Base-by-base conservation (phyloP, 2,888 invertebrate species). In the Parnassius glacialis region DNA sequence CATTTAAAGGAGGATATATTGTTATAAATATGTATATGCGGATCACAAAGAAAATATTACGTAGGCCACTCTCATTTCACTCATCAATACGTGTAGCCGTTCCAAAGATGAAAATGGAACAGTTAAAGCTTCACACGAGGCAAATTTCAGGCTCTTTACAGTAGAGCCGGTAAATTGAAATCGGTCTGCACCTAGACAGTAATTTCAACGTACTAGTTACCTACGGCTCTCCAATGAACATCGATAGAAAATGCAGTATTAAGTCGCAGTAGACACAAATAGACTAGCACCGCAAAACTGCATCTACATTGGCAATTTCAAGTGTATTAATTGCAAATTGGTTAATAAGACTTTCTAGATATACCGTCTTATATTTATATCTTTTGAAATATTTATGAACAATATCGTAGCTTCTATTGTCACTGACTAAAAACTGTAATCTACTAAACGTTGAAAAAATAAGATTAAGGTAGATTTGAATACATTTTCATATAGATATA, bases 121-220 rank as follows among this genome's bases (percentile, higher is more conserved):
- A 20, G 52, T 34, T 25, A 16, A 54, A 25, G 53, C 50, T 48
- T 61, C 45, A 25, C 57, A 58, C 53, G 13, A 43, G 53, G 57
- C 52, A 48, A 53, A 53, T 47, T 62, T 48, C 57, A 42, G 57
- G 52, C 61, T 62, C 52, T 57, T 57, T 52, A 57, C 13, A 57
- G 47, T 10, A 42, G 57, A 57, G 57, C 57, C 45, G 48, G 61
- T 62, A 62, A 62, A 62, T 62, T 62, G 61, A 62, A 62, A 62
- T 62, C 52, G 53, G 52, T 47, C 57, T 48, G 61, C 61, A 62
- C 57, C 61, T 62, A 61, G 57, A n/a, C 47, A 52, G 61, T 62
- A 62, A 62, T 62, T 62, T 57, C 57, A 52, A 34, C 43, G 50
- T 42, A 59, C 57, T 61, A 61, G 61, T 57, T 61, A 62, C 57